Evolutionary conservation across 2,888 invertebrate genomes (phyloP).

Genomic region (Eupeodes luniger): DNA sequence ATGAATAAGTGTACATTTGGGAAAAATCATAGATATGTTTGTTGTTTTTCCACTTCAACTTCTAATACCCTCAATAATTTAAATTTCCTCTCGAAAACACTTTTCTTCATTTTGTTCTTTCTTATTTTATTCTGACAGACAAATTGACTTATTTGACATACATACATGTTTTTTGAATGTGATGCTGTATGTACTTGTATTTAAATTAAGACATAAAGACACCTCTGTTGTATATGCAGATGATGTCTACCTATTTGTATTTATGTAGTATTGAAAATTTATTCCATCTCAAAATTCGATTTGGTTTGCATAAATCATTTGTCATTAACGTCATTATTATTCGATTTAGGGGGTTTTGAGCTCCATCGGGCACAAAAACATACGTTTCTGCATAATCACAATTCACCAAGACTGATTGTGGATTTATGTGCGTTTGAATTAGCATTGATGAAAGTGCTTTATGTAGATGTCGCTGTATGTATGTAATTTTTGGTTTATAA

Average conservation of each 20-base stretch:
- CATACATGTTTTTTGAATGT: not conserved
- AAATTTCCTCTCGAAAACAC: not conserved
- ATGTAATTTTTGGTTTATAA: slow-evolving; percentile 22
- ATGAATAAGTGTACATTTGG: no score
- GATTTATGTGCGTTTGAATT: slow-evolving; percentile 66
- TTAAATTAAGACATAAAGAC: not conserved
- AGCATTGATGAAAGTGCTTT: slow-evolving; percentile 50
- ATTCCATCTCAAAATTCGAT: slow-evolving; percentile 59
- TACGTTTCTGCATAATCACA: slow-evolving; percentile 28
- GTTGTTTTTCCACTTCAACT: not conserved
- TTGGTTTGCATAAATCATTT: slow-evolving; percentile 65
- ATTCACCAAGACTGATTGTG: slow-evolving; percentile 1
- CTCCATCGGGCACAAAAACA: slow-evolving; percentile 22
- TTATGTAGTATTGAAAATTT: slow-evolving; percentile 21
- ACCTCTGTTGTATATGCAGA: no score
- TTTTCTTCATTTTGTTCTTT: no score
- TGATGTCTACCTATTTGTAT: no score
- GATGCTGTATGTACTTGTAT: not conserved
- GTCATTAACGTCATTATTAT: slow-evolving; percentile 62
- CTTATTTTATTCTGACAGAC: not conserved
- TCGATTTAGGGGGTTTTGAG: slow-evolving; percentile 45
- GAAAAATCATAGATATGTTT: not conserved
- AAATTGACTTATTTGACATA: slow-evolving; percentile 41
- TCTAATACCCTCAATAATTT: not conserved
- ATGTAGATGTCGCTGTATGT: slow-evolving; percentile 2